Base-by-base conservation (phyloP, 2,113 vertebrate genomes). In the Murina feae region DNA sequence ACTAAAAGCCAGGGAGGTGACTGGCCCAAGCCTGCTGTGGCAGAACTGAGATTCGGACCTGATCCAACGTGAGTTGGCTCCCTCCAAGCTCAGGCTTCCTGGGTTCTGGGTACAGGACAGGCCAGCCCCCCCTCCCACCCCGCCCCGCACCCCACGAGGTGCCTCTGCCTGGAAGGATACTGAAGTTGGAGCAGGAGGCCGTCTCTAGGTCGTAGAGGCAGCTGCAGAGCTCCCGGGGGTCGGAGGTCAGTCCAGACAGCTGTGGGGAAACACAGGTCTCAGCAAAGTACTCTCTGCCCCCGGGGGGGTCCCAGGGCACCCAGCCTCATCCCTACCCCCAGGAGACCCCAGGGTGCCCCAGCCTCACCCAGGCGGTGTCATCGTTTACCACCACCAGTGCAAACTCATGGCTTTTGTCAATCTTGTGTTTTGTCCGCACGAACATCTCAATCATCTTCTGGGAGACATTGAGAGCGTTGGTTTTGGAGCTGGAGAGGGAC, bases 371-470 rank as follows among this genome's bases (percentile, higher is more conserved):
- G 4, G 99, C 98, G 6, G 99, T 99, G 0, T 99, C 99, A 0
- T 99, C 99, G 6, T 99, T 99, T 37, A 99, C 98, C 47, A 99
- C 99, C 28, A 99, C 99, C 97, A 99, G 98, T 0, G 99, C 99
- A 17, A 99, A 99, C 96, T 99, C 99, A 0, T 99, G 99, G 42
- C 99, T 98, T 97, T 99, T 99, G 98, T 99, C 99, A 4, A 99
- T 99, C 97, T 99, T 99, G 98, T 99, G 99, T 93, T 99, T 99
- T 0, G 99, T 99, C 96, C 99, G 98, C 78, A 99, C 99, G 30
- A 99, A 99, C 99, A 99, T 99, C 98, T 99, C 99, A 0, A 99
- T 99, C 99, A 99, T 99, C 98, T 99, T 99, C 98, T 99, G 99
- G 69, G 99, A 99, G 82, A 99, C 98, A 55, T 99, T 99, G 55